phyloP scores from a whole-genome alignment of 2,888 invertebrate species.

The Lasioglossum villosulum region DNA sequence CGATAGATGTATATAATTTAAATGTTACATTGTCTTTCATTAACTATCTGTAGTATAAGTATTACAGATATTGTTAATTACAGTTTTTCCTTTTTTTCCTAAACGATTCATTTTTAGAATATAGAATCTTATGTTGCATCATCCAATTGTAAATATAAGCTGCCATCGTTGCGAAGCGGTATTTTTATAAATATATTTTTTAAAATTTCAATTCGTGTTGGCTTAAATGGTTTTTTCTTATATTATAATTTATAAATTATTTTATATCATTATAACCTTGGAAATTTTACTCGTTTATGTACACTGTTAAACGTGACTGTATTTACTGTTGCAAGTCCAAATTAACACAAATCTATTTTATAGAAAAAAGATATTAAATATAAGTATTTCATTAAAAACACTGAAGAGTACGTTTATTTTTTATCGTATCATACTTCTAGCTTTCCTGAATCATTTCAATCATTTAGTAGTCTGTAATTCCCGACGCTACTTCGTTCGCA shows the following conservation, averaged over 20 bases:
- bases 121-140: constrained; percentile 16
- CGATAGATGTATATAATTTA: constrained; percentile 15
- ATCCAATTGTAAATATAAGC: constrained; percentile 34
- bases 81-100: constrained; percentile 9
- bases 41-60: constrained; percentile 5
- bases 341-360: constrained; percentile 40
- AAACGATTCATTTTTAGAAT: constrained; percentile 19
- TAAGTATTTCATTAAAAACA: constrained; percentile 23
- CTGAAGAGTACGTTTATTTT: not conserved
- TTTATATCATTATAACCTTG: constrained; percentile 11
- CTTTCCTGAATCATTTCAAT: not conserved
- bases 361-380: constrained; percentile 23
- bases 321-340: constrained; percentile 27
- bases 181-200: constrained; percentile 44
- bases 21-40: constrained; percentile 18
- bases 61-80: not conserved
- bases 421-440: not conserved
- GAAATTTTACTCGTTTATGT: constrained; percentile 1
- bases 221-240: constrained; percentile 46
- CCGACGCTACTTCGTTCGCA: constrained; percentile 50
- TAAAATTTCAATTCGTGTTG: constrained; percentile 14
- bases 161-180: constrained; percentile 17
- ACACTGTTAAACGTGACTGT: constrained; percentile 11
- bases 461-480: constrained; percentile 24
- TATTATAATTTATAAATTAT: constrained; percentile 34